These are phyloP conservation scores for Molanna angustata DNA, from an alignment of 2,888 invertebrate species.

Conservation along the genomic window DNA sequence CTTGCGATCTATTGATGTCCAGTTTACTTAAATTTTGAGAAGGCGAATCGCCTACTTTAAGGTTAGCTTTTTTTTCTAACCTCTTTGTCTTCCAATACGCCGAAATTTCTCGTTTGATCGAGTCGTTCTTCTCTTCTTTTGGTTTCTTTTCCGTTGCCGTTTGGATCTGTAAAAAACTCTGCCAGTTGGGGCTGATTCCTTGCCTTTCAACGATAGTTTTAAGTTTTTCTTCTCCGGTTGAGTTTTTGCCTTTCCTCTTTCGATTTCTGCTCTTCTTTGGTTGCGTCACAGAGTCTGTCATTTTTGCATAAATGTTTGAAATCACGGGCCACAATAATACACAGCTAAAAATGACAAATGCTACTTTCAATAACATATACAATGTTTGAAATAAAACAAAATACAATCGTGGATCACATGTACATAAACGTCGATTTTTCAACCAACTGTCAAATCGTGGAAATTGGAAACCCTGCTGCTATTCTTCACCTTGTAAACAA, in stretches of 20 bases:
- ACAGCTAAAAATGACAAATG: too few species aligned
- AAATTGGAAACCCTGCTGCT: too few species aligned
- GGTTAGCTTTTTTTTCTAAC: constrained; percentile 39
- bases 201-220: constrained; percentile 38
- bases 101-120: constrained; percentile 4
- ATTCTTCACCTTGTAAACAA: too few species aligned
- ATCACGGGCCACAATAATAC: too few species aligned
- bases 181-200: constrained; percentile 50
- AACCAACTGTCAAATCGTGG: too few species aligned
- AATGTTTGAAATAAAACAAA: too few species aligned
- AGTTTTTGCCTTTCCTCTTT: not conserved
- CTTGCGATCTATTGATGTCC: not conserved
- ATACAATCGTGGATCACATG: too few species aligned
- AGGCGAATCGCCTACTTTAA: constrained; percentile 5
- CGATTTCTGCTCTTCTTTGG: not conserved
- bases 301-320: too few species aligned
- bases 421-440: too few species aligned
- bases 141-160: constrained; percentile 12
- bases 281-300: not conserved
- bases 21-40: constrained; percentile 3
- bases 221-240: not conserved
- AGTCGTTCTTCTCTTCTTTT: not conserved
- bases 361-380: too few species aligned
- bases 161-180: constrained; percentile 42
- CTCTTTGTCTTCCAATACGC: constrained; percentile 13